A percentile compares a stretch with the other conserved stretches of the same genome.
Conservation (phyloP, 2,797 vertebrate genomes). For the Loriculus beryllinus region DNA sequence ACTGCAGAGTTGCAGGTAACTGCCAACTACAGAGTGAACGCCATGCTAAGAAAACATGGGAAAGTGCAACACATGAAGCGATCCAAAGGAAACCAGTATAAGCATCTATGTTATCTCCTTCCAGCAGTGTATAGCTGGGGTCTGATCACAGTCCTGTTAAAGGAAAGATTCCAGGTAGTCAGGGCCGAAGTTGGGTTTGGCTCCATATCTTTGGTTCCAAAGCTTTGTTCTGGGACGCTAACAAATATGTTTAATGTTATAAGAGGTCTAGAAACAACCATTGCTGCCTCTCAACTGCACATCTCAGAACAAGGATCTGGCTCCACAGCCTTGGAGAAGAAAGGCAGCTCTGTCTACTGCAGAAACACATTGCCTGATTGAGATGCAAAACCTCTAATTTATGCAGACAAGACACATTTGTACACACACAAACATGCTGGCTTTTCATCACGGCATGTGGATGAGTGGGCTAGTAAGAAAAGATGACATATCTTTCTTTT, state of each 20-base stretch:
- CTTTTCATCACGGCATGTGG: background rate
- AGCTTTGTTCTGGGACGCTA: background rate
- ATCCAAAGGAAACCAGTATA: slow-evolving; percentile 4
- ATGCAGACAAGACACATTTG: slow-evolving; percentile 37
- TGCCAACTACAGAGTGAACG: background rate
- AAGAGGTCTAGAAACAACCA: background rate
- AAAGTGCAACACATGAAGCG: background rate
- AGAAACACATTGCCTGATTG: background rate
- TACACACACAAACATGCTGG: background rate
- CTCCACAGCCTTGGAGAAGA: background rate
- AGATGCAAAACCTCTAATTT: slow-evolving; percentile 31
- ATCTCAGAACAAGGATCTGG: background rate
- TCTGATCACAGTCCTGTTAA: background rate
- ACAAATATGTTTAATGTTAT: background rate
- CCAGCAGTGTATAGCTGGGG: background rate
- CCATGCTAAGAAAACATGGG: background rate
- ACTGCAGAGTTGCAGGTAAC: background rate
- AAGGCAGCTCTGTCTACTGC: slow-evolving; percentile 38
- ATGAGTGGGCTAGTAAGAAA: slow-evolving; percentile 42
- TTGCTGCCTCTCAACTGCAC: background rate
- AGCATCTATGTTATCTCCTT: background rate
- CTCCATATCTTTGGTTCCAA: background rate
- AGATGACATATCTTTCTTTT: slow-evolving; percentile 22
- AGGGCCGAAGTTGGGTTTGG: background rate
- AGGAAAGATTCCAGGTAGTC: slow-evolving; percentile 15